A percentile compares a stretch with the other conserved stretches of the same genome.
These are phyloP conservation scores for Holacanthella duospinosa DNA, from an alignment of 2,888 invertebrate genomes.

Conservation along the genomic window DNA sequence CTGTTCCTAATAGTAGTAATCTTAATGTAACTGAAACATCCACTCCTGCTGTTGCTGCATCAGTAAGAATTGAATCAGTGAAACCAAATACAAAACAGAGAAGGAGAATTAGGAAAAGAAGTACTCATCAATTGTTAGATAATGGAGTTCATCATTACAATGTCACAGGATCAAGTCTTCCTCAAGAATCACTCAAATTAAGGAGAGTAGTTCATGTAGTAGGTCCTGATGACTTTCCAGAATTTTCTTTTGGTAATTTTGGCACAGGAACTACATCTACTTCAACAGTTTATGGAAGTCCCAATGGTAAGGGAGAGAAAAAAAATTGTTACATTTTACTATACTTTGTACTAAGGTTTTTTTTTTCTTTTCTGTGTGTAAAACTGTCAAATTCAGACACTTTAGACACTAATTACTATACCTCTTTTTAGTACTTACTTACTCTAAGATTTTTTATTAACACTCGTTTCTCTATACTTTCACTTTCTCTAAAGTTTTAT, in stretches of 20 bases:
- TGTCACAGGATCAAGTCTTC: neutral
- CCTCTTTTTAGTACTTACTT: too few species aligned
- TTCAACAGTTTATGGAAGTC: slow-evolving; percentile 24
- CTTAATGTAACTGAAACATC: too few species aligned
- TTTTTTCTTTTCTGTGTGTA: too few species aligned
- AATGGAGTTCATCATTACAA: neutral
- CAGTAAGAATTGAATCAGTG: neutral
- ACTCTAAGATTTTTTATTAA: too few species aligned
- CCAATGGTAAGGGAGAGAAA: neutral
- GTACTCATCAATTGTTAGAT: neutral
- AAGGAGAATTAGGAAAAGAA: neutral
- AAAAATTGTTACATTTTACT: neutral
- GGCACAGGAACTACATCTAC: slow-evolving; percentile 8
- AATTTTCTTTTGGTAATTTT: slow-evolving; percentile 14
- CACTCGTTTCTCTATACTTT: too few species aligned
- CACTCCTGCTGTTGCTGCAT: neutral
- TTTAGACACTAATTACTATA: too few species aligned
- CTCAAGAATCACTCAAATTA: slow-evolving; percentile 29
- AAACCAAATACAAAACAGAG: neutral
- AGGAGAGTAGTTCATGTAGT: slow-evolving; percentile 32
- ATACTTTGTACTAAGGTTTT: neutral
- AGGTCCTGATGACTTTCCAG: slow-evolving; percentile 35
- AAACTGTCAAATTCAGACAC: too few species aligned
- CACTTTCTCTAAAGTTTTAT: too few species aligned
- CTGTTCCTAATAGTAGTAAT: too few species aligned